Conservation (phyloP, 2,888 invertebrate genomes). For the Scaeva pyrastri region DNA sequence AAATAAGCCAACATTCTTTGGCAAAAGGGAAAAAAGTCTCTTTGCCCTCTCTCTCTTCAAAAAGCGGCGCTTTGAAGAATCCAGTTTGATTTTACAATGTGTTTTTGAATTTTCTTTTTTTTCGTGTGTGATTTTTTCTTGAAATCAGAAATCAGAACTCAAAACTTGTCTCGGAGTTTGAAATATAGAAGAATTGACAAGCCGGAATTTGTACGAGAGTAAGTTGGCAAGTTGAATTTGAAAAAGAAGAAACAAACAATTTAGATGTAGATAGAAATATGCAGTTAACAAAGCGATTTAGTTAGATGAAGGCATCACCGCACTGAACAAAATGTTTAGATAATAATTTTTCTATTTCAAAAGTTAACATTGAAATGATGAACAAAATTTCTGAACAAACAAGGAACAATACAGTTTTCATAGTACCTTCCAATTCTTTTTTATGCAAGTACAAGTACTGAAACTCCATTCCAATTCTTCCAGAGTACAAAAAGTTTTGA, state of each 20-base stretch:
- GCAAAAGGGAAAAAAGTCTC: constrained; percentile 47
- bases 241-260: background rate
- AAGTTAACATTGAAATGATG: no score
- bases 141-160: constrained; percentile 67
- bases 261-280: constrained; percentile 34
- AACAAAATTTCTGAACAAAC: no score
- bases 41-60: constrained; percentile 24
- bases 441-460: no score
- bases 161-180: constrained; percentile 72
- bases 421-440: no score
- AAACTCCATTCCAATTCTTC: no score
- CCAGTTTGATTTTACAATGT: constrained; percentile 52
- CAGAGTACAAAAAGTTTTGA: no score
- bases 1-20: constrained; percentile 63
- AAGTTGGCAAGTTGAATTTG: constrained; percentile 60
- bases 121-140: constrained; percentile 9
- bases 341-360: no score
- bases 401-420: no score
- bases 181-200: constrained; percentile 71
- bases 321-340: background rate
- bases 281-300: background rate
- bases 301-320: background rate
- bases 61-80: constrained; percentile 71
- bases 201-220: constrained; percentile 71
- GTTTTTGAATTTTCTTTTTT: constrained; percentile 20